Base-by-base conservation (phyloP, 2,113 vertebrate genomes). In the Nipponia nippon region DNA sequence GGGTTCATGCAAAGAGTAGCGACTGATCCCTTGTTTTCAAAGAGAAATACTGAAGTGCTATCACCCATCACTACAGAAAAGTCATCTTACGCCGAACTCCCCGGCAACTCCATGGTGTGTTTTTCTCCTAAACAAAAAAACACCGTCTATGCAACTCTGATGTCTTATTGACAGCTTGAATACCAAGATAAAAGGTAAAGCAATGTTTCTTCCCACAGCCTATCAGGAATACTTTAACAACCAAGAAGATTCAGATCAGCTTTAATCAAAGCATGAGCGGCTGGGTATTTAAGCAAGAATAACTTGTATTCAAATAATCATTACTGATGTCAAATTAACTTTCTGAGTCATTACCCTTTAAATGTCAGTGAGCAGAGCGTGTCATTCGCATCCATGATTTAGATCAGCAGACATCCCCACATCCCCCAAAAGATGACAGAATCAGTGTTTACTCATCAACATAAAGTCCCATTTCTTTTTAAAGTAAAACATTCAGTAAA, bases 261-360 rank as follows among this genome's bases (percentile, higher is more conserved):
- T 94, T 82, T 69, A 89, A 95, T 83, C 62, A 93, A 91, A 96
- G 55, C 87, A 87, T 3, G 12, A 89, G 40, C 18, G 32, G 63
- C 87, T 79, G 66, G 61, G 61, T 96, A 79, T 80, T 90, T 88
- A 82, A 96, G 91, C 65, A 93, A 83, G 73, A 94, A 26, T 56
- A 94, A 87, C 40, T 93, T 91, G 75, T 89, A 95, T 79, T 90
- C 84, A 97, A 93, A 90, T 91, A 95, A 93, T 92, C 76, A 81
- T 62, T 90, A 91, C 36, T 77, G 67, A 87, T 73, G 75, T 91
- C 87, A 96, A 95, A 86, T 95, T 88, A 90, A 73, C 71, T 66
- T 65, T 55, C 53, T 85, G 84, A 96, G 75, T 90, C 93, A 85
- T 84, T 85, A 89, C 66, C 44, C 89, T 67, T 44, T 34, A 94